phyloP scores from a whole-genome alignment of 2,888 invertebrate species.

The Branchellion lobata region DNA sequence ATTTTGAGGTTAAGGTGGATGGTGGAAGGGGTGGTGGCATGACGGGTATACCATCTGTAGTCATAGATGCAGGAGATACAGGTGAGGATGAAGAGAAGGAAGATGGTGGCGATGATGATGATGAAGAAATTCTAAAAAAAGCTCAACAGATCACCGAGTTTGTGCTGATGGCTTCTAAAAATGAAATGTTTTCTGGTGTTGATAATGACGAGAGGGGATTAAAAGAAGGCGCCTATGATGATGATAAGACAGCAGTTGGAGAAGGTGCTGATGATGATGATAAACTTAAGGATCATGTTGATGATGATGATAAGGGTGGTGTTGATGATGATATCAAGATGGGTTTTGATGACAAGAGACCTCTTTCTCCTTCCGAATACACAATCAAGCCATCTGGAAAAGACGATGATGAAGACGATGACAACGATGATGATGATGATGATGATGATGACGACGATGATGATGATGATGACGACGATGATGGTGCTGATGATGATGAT shows the following conservation, averaged over 20 bases:
- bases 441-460: not conserved
- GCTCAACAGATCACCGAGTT: not conserved
- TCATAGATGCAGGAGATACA: not conserved
- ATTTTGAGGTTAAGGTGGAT: not conserved
- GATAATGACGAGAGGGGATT: not conserved
- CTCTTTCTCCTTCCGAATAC: not conserved
- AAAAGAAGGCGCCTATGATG: not conserved
- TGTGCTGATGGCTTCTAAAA: not conserved
- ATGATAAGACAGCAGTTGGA: not conserved
- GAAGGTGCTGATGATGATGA: not conserved
- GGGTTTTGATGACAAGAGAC: not conserved
- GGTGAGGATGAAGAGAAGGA: not conserved
- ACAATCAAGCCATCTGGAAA: not conserved
- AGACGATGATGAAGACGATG: not conserved
- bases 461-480: not conserved
- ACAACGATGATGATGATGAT: not conserved
- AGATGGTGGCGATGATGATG: not conserved
- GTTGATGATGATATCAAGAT: not conserved
- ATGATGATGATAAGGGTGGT: too few species aligned
- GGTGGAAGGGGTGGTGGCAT: too few species aligned
- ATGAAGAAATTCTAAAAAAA: not conserved
- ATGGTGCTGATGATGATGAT: slow-evolving; percentile 14
- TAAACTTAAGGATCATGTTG: not conserved
- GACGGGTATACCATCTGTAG: not conserved
- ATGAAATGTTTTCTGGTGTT: not conserved